phyloP scores from a whole-genome alignment of 2,113 vertebrate species.

The Sus scrofa region DNA sequence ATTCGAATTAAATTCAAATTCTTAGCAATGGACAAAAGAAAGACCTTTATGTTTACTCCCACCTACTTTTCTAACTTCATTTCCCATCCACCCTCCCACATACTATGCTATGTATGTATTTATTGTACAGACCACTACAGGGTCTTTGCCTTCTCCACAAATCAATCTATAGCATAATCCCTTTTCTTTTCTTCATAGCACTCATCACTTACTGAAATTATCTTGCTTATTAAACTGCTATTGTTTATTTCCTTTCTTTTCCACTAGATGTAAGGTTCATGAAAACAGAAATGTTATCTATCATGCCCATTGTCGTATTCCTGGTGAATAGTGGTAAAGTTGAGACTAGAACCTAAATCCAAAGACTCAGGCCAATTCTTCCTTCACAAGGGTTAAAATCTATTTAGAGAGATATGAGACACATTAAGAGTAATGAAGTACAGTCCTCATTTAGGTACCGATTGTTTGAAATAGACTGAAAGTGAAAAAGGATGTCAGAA shows the following conservation, averaged over 20 bases:
- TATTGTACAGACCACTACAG: neutral
- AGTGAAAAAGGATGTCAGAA: neutral
- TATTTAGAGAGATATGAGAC: neutral
- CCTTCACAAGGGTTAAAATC: neutral
- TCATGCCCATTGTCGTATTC: neutral
- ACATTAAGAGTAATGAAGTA: neutral
- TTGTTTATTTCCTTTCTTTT: neutral
- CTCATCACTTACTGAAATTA: constrained; percentile 35
- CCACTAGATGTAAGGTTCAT: neutral
- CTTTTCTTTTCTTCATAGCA: neutral
- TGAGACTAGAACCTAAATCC: neutral
- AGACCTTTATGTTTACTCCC: neutral
- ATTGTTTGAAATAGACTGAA: constrained; percentile 34
- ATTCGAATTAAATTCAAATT: neutral
- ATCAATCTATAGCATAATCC: neutral
- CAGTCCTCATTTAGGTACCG: neutral
- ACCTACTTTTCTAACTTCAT: neutral
- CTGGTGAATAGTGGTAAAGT: neutral
- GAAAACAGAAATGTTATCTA: neutral
- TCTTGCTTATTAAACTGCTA: neutral
- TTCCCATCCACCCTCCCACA: neutral
- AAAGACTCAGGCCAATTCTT: constrained; percentile 17
- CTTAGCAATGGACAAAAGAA: neutral
- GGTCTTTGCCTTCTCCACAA: neutral
- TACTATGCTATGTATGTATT: neutral